Evolutionary conservation across 1,140 invertebrate species (phyloP), one percentile per base, ranked within the genome.

Genomic region (Ceratoteleas bidentatus): DNA sequence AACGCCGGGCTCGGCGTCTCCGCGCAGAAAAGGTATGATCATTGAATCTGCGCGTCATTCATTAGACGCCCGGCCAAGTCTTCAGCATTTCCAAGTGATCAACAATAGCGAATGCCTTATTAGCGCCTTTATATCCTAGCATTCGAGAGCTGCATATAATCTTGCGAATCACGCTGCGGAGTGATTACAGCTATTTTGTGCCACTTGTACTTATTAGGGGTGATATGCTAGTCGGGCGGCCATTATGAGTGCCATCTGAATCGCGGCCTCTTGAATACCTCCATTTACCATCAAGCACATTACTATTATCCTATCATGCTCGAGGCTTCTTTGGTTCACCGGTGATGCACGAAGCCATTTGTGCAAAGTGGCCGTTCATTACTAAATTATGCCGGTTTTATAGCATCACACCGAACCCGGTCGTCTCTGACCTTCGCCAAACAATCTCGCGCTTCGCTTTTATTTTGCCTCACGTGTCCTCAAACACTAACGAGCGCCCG

Each of bases 211-310:
- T 90, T 91, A 91, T 91, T 91, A 91, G 88, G 87, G 87, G 86
- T 90, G 89, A 91, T 91, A 90, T 87, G 87, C 81, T 83, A 82
- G 82, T 70, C 87, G 85, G 84, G 75, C 87, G 81, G 83, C 88
- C 87, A 90, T 90, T 91, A 90, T 91, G 88, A 91, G 87, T 90
- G 88, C 86, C 87, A 91, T 90, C 88, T 91, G 88, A 91, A 88
- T 91, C 87, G 88, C 89, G 84, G 86, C 73, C 87, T 90, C 88
- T 90, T 91, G 88, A 91, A 91, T 91, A 87, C 88, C 89, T 88
- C 89, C 90, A 91, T 91, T 91, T 89, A 91, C 89, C 89, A 91
- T 91, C 90, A 91, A 90, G 90, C 89, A 90, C 89, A 91, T 91
- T 91, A 91, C 90, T 89, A 91, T 91, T 91, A 91, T 91, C 90